Percentiles rank a stretch among this genome's conserved stretches.
These are phyloP conservation scores for Brachynemurus nebulosus DNA, from an alignment of 2,888 invertebrate genomes.

Conservation along the genomic window DNA sequence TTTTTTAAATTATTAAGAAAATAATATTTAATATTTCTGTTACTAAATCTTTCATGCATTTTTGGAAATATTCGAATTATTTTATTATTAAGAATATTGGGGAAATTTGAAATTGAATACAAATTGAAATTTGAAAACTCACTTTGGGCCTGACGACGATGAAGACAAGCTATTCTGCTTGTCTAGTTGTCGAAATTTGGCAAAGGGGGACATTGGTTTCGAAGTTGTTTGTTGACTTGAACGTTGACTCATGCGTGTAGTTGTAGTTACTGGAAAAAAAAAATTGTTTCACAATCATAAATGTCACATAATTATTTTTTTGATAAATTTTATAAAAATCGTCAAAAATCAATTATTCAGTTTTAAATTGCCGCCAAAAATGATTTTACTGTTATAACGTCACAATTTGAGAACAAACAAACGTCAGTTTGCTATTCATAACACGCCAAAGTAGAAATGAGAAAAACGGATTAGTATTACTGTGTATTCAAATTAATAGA, in stretches of 20 bases:
- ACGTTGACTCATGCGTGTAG: slow-evolving; percentile 34
- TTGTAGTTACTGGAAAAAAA: slow-evolving; percentile 7
- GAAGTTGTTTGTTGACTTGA: slow-evolving; percentile 44
- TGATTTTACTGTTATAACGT: background rate
- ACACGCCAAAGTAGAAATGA: too few species aligned
- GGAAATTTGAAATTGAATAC: background rate
- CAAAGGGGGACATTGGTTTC: slow-evolving; percentile 73
- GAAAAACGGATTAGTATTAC: too few species aligned
- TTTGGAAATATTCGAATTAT: too few species aligned
- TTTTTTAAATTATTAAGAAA: too few species aligned
- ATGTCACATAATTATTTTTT: background rate
- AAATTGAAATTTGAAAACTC: slow-evolving; percentile 31
- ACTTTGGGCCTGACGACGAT: slow-evolving; percentile 65
- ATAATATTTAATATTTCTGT: too few species aligned
- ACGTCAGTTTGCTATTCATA: too few species aligned
- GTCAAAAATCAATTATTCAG: too few species aligned
- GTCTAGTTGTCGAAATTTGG: slow-evolving; percentile 84
- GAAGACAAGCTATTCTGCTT: slow-evolving; percentile 63
- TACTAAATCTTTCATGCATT: too few species aligned
- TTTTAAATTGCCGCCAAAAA: background rate
- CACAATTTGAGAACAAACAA: too few species aligned
- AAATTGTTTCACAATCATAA: slow-evolving; percentile 1
- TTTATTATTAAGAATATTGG: too few species aligned
- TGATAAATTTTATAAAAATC: too few species aligned
- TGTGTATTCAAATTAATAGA: too few species aligned